Evolutionary conservation across 2,888 invertebrate genomes (phyloP).

Genomic region (Spialia ferax): DNA sequence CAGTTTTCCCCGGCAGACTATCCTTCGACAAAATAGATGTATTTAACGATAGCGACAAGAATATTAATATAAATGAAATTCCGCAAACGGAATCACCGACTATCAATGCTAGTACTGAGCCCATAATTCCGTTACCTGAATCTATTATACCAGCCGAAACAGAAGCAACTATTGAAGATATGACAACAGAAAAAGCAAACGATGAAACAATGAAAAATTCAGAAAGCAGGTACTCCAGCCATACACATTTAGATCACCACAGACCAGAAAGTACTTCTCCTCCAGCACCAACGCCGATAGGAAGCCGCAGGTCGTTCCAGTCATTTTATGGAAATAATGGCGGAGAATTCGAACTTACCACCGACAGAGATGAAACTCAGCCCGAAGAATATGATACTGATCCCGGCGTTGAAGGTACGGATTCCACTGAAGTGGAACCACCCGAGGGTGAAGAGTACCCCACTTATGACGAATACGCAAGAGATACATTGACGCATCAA

Average conservation of each 20-base stretch:
- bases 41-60: slow-evolving; percentile 73
- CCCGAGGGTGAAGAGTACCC: slow-evolving; percentile 80
- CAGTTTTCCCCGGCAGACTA: slow-evolving; percentile 73
- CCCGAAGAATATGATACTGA: slow-evolving; percentile 78
- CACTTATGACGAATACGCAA: slow-evolving; percentile 87
- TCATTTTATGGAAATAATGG: slow-evolving; percentile 58
- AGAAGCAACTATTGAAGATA: slow-evolving; percentile 30
- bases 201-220: slow-evolving; percentile 56
- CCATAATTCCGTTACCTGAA: slow-evolving; percentile 34
- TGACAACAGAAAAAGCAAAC: slow-evolving; percentile 47
- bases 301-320: slow-evolving; percentile 71
- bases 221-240: slow-evolving; percentile 59
- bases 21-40: slow-evolving; percentile 79
- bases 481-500: slow-evolving; percentile 66
- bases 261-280: slow-evolving; percentile 50
- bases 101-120: not conserved
- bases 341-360: slow-evolving; percentile 71
- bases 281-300: slow-evolving; percentile 58
- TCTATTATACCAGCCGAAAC: slow-evolving; percentile 37
- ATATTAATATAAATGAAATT: slow-evolving; percentile 65
- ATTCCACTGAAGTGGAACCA: slow-evolving; percentile 77
- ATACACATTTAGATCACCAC: slow-evolving; percentile 76
- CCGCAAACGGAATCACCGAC: not conserved
- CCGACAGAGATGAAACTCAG: slow-evolving; percentile 67
- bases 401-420: slow-evolving; percentile 70